Evolutionary conservation across 1,140 invertebrate species (phyloP), one percentile per base, ranked within the genome.

Genomic region (Metaphire vulgaris): DNA sequence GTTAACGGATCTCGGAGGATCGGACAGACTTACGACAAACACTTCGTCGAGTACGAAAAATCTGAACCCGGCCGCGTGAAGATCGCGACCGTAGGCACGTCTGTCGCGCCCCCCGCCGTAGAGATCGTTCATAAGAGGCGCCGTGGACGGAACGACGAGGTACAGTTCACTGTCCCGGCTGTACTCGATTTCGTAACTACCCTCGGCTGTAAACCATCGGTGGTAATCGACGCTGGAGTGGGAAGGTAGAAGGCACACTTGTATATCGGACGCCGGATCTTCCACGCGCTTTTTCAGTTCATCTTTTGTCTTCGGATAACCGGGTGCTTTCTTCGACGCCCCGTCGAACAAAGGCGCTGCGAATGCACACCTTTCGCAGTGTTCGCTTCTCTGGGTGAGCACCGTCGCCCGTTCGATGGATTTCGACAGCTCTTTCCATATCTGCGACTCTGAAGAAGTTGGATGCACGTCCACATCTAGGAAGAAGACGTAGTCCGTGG

Each of bases 91-190:
- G 56, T 74, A 74, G 28, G 56, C 72, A 26, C 72, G 64, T 31
- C 64, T 74, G 56, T 74, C 72, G 2, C 72, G 26, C 14, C 72
- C 72, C 12, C 64, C 41, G 31, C 72, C 72, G 31, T 64, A 74
- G 33, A 74, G 26, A 31, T 41, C 34, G 29, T 74, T 34, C 72
- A 74, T 41, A 21, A 74, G 6, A 34, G 72, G 72, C 14, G 72
- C 72, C 26, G 34, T 21, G 1, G 33, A 30, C 15, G 72, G 31
- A 33, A 74, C 72, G 6, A 74, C 64, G 34, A 74, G 64, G 72
- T 74, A 74, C 56, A 41, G 72, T 30, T 74, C 72, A n/a, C 26
- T 74, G n/a, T 74, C 72, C 15, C 26, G 1, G 2, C 2, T 26
- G 56, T 74, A 74, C 2, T 56, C 21, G 41, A 21, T 56, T 12